Percentiles rank a stretch among this genome's conserved stretches.
Conservation (phyloP, 2,888 invertebrate genomes). For the Xestoiulus laeticollis region DNA sequence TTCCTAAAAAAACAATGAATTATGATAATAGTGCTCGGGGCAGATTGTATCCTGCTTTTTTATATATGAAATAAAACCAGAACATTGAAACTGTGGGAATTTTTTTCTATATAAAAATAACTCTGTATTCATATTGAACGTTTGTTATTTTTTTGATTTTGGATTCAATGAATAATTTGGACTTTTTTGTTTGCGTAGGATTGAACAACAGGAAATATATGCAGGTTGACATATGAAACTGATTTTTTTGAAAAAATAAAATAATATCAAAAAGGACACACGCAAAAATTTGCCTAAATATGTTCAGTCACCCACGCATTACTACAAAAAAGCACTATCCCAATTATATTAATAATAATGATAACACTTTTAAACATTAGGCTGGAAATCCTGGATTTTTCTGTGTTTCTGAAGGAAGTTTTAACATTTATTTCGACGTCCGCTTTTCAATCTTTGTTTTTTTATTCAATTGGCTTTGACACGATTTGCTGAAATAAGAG, state of each 20-base stretch:
- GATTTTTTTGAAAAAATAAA: background rate
- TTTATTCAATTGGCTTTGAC: constrained; percentile 23
- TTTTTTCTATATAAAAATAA: constrained; percentile 2
- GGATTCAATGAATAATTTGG: constrained; percentile 17
- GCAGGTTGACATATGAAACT: constrained; percentile 15
- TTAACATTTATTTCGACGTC: background rate
- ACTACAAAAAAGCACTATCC: background rate
- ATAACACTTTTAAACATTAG: background rate
- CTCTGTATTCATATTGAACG: background rate
- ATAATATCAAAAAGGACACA: background rate
- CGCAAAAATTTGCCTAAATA: constrained; percentile 31
- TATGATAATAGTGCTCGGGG: background rate
- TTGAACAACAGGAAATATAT: constrained; percentile 23
- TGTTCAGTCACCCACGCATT: constrained; percentile 4
- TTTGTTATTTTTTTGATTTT: constrained; percentile 17
- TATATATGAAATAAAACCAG: background rate
- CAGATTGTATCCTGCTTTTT: constrained; percentile 27
- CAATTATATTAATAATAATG: constrained; percentile 37
- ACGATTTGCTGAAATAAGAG: constrained; percentile 27
- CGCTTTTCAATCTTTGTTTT: background rate
- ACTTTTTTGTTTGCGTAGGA: constrained; percentile 9
- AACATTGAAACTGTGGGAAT: constrained; percentile 13
- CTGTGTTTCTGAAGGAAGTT: background rate
- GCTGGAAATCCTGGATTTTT: background rate
- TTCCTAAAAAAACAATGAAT: constrained; percentile 21